Percentiles rank a stretch among this genome's conserved stretches.
phyloP scores from a whole-genome alignment of 2,113 vertebrate genomes.

The Mixornis gularis region DNA sequence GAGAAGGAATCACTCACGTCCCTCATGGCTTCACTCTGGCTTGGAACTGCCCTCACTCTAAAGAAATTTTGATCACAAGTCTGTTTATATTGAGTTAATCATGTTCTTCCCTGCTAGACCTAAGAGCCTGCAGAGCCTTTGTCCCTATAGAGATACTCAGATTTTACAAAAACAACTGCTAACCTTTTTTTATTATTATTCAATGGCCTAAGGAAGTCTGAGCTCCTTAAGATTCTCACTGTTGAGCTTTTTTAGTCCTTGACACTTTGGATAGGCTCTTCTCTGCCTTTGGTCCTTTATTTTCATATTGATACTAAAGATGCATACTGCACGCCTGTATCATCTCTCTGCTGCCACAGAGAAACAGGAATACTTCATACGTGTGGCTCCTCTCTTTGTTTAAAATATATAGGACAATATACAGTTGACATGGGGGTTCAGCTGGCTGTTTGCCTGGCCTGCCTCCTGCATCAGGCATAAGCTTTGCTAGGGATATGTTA shows the following conservation, averaged over 20 bases:
- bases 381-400: neutral
- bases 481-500: neutral
- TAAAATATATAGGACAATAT: neutral
- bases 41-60: neutral
- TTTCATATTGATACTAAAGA: neutral
- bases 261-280: neutral
- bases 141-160: neutral
- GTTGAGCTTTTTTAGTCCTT: neutral
- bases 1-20: neutral
- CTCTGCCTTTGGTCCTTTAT: neutral
- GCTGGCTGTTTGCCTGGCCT: neutral
- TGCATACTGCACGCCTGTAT: neutral
- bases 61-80: neutral
- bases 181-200: neutral
- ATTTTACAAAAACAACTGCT: neutral
- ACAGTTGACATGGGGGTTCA: neutral
- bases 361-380: neutral
- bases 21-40: neutral
- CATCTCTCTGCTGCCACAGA: neutral
- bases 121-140: neutral
- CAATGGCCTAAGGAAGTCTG: neutral
- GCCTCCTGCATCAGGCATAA: neutral
- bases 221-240: neutral
- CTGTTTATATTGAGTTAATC: constrained; percentile 23
- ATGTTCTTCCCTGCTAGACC: neutral